Conservation (phyloP, 2,888 invertebrate species). For the Pseudoips prasinana region DNA sequence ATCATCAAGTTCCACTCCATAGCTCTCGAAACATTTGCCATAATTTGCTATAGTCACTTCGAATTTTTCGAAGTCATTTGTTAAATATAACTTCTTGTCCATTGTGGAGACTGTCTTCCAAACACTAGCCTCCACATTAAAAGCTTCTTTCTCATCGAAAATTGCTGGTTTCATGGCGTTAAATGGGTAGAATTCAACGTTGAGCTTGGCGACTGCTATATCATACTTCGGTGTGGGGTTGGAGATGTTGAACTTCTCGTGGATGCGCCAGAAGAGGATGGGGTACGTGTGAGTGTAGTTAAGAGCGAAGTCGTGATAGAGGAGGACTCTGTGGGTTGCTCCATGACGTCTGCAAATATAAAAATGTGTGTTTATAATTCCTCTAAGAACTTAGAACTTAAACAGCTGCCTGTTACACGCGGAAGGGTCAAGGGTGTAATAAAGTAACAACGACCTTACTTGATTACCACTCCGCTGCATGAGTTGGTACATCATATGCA, state of each 20-base stretch:
- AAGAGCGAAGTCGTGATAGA: conserved; percentile 53
- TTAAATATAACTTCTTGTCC: conserved; percentile 58
- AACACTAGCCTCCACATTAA: conserved; percentile 42
- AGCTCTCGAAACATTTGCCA: conserved; percentile 49
- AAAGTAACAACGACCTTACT: too few relatives aligned
- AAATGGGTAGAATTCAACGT: conserved; percentile 38
- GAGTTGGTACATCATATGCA: too few relatives aligned
- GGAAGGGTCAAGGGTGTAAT: too few relatives aligned
- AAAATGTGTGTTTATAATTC: too few relatives aligned
- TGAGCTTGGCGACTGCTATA: conserved; percentile 63
- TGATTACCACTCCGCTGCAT: too few relatives aligned
- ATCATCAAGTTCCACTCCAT: conserved; percentile 47
- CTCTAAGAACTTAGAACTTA: too few relatives aligned
- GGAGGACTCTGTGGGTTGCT: conserved; percentile 51
- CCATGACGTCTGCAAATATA: conserved; percentile 30
- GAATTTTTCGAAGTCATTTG: conserved; percentile 57
- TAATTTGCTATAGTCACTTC: conserved; percentile 33
- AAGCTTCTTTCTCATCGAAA: conserved; percentile 38
- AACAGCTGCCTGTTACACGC: too few relatives aligned
- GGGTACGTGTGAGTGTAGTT: conserved; percentile 58
- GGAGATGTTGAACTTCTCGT: conserved; percentile 53
- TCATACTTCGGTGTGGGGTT: conserved; percentile 44
- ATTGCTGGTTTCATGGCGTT: conserved; percentile 43
- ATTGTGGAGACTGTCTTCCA: conserved; percentile 70
- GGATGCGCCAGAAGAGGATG: conserved; percentile 59